Evolutionary conservation across 2,888 invertebrate species (phyloP).

Genomic region (Drosophila prostipennis): DNA sequence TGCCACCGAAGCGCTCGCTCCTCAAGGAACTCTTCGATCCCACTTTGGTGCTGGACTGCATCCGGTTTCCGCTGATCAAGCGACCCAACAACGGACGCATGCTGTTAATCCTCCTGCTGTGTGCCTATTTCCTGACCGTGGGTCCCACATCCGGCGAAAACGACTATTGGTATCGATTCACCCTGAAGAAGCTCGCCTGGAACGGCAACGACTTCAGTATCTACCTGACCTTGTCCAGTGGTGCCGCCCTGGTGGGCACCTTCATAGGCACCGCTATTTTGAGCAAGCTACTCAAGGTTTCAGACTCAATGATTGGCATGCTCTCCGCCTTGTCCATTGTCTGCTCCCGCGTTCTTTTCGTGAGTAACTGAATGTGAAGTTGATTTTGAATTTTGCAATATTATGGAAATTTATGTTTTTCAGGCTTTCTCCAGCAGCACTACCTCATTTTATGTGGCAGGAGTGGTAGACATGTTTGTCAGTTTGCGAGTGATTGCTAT

Average conservation of each 20-base stretch:
- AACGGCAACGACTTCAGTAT: conserved; percentile 82
- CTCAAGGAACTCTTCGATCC: conserved; percentile 82
- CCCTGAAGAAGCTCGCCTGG: conserved; percentile 82
- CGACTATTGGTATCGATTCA: conserved; percentile 83
- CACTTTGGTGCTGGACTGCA: conserved; percentile 80
- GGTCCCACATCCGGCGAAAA: conserved; percentile 81
- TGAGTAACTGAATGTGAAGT: conserved; percentile 56
- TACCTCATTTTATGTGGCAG: conserved; percentile 79
- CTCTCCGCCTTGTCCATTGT: conserved; percentile 80
- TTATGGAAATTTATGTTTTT: not conserved
- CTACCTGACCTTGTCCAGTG: conserved; percentile 80
- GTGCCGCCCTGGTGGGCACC: conserved; percentile 81
- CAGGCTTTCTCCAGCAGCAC: conserved; percentile 81
- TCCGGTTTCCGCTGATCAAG: conserved; percentile 80
- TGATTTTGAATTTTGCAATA: rapidly evolving
- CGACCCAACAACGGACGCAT: conserved; percentile 80
- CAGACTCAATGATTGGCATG: conserved; percentile 82
- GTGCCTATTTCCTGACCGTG: conserved; percentile 81
- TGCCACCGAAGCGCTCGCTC: conserved; percentile 59
- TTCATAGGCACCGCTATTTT: conserved; percentile 83
- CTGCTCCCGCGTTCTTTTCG: conserved; percentile 81
- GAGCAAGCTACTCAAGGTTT: conserved; percentile 81
- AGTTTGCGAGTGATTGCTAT: conserved; percentile 82
- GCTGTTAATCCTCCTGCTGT: conserved; percentile 74
- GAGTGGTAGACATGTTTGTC: conserved; percentile 82